These are phyloP conservation scores for Enteromius thamalakanensis DNA, from an alignment of 2,797 vertebrate genomes.

Conservation along the genomic window DNA sequence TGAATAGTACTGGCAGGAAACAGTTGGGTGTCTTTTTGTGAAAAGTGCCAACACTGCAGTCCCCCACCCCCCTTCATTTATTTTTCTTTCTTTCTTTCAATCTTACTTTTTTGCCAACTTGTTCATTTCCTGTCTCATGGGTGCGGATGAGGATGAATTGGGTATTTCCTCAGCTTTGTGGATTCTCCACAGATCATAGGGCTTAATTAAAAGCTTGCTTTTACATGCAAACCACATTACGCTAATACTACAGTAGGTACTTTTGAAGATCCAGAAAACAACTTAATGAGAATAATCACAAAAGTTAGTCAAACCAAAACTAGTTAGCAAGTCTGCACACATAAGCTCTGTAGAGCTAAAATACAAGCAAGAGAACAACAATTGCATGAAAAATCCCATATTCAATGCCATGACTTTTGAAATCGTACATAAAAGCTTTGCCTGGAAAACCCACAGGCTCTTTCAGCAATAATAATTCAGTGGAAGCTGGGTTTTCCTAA, in stretches of 20 bases:
- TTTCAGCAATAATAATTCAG: slow-evolving; percentile 46
- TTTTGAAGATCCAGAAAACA: background rate
- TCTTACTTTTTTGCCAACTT: slow-evolving; percentile 21
- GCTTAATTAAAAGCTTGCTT: slow-evolving; percentile 20
- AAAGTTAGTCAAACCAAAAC: slow-evolving; percentile 12
- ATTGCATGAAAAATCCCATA: slow-evolving; percentile 22
- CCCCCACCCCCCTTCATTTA: background rate
- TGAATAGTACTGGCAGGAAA: slow-evolving; percentile 38
- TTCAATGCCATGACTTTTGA: slow-evolving; percentile 20
- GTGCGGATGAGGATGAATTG: slow-evolving; percentile 9
- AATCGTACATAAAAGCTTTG: slow-evolving; percentile 38
- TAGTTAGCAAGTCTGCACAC: background rate
- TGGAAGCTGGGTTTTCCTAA: slow-evolving; percentile 44
- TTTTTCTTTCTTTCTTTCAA: slow-evolving; percentile 11
- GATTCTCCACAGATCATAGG: slow-evolving; percentile 38
- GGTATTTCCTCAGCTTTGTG: slow-evolving; percentile 18
- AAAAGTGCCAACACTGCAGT: slow-evolving; percentile 43
- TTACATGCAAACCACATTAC: slow-evolving; percentile 16
- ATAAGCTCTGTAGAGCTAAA: background rate
- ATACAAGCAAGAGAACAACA: background rate
- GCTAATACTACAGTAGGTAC: slow-evolving; percentile 10
- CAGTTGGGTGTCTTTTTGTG: slow-evolving; percentile 24
- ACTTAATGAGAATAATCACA: background rate
- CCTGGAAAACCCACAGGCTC: slow-evolving; percentile 26
- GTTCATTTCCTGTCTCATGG: slow-evolving; percentile 25